Percentiles rank a stretch among this genome's conserved stretches.
These are phyloP conservation scores for Villa cingulata DNA, from an alignment of 2,888 invertebrate genomes.

Conservation along the genomic window DNA sequence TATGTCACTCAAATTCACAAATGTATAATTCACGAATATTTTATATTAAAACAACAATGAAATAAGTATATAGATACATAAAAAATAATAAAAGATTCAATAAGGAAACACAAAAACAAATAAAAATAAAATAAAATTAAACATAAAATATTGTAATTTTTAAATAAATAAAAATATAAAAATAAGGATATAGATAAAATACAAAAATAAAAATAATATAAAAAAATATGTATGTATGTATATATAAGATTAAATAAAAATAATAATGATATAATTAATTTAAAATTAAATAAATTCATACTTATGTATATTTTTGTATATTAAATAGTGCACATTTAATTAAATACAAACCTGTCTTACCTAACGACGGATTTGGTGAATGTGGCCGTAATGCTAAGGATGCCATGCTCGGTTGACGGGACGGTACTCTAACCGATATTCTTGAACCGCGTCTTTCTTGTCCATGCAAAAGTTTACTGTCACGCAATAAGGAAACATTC, in stretches of 20 bases:
- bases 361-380: constrained; percentile 43
- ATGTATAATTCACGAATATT: no score
- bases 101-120: no score
- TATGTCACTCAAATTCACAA: no score
- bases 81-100: no score
- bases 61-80: no score
- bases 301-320: neutral
- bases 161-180: no score
- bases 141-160: no score
- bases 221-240: neutral
- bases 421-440: constrained; percentile 64
- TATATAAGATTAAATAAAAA: no score
- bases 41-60: no score
- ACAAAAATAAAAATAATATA: neutral
- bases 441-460: constrained; percentile 66
- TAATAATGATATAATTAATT: no score
- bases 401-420: constrained; percentile 73
- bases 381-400: constrained; percentile 71
- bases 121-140: no score
- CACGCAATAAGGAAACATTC: constrained; percentile 75
- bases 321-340: constrained; percentile 1
- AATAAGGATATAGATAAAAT: no score
- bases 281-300: neutral
- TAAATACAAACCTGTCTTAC: constrained; percentile 34
- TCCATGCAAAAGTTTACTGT: constrained; percentile 64